Percentiles rank a stretch among this genome's conserved stretches.
These are phyloP conservation scores for Lacanobia wlatinum DNA, from an alignment of 2,888 invertebrate species.

Conservation along the genomic window DNA sequence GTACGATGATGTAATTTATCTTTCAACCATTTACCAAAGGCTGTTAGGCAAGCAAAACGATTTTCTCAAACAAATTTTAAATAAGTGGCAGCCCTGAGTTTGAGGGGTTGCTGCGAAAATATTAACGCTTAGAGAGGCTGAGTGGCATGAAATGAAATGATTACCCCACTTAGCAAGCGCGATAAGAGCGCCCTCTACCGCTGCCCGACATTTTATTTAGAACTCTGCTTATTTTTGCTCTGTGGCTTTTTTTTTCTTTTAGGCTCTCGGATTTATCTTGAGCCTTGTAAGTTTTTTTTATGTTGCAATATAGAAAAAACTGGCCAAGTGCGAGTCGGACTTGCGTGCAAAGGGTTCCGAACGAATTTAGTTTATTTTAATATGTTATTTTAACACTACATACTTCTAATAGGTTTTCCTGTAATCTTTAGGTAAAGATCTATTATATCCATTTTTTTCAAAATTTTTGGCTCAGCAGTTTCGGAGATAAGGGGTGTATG, in stretches of 20 bases:
- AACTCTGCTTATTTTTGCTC: conserved; percentile 50
- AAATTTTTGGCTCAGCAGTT: too few species aligned
- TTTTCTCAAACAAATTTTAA: background rate
- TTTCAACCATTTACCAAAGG: too few species aligned
- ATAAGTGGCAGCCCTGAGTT: conserved; percentile 57
- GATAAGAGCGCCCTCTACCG: conserved; percentile 69
- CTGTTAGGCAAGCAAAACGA: background rate
- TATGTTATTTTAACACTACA: too few species aligned
- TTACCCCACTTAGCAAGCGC: conserved; percentile 72
- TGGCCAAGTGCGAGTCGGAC: too few species aligned
- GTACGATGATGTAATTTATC: background rate
- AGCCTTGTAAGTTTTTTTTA: conserved; percentile 15
- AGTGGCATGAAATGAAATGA: conserved; percentile 75
- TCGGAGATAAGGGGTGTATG: too few species aligned
- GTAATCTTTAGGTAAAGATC: too few species aligned
- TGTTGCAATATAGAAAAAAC: background rate
- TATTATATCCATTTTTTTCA: too few species aligned
- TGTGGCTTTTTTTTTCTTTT: conserved; percentile 30
- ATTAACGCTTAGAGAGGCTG: conserved; percentile 70
- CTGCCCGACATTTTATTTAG: conserved; percentile 62
- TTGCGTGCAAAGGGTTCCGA: too few species aligned
- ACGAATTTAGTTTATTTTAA: too few species aligned
- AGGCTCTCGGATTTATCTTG: conserved; percentile 12
- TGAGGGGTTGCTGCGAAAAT: conserved; percentile 69
- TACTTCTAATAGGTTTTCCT: too few species aligned